phyloP scores from a whole-genome alignment of 1,140 invertebrate genomes.

The Danaus melanippus region DNA sequence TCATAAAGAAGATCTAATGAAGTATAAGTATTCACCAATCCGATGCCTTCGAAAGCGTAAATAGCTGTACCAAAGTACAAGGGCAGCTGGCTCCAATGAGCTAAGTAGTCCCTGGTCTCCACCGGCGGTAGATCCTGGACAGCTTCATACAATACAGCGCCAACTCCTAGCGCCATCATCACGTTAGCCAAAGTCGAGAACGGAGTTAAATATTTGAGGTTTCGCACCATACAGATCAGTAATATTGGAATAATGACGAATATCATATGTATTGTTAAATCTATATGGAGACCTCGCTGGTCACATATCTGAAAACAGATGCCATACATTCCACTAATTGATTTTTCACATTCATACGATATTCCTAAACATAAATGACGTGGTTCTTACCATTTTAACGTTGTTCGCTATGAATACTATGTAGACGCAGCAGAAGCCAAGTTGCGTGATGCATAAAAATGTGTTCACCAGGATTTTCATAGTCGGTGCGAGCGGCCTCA shows the following conservation, averaged over 20 bases:
- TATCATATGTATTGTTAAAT: conserved; percentile 80
- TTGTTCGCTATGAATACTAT: conserved; percentile 89
- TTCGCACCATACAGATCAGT: conserved; percentile 81
- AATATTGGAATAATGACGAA: conserved; percentile 81
- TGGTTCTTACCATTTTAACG: conserved; percentile 73
- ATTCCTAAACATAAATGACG: neutral
- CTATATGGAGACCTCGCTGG: conserved; percentile 73
- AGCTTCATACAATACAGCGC: conserved; percentile 81
- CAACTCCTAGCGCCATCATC: conserved; percentile 77
- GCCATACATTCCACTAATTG: too few relatives aligned
- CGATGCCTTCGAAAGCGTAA: conserved; percentile 87
- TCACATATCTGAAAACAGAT: conserved; percentile 74
- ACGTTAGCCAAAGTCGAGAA: conserved; percentile 82
- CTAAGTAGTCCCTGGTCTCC: conserved; percentile 69
- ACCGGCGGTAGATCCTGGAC: conserved; percentile 77
- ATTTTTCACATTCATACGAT: too few relatives aligned
- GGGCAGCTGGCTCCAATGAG: conserved; percentile 74
- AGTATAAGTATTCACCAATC: conserved; percentile 73
- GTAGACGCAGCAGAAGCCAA: conserved; percentile 93
- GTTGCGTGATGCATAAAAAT: conserved; percentile 86
- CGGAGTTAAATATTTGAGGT: conserved; percentile 82
- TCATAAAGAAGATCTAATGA: conserved; percentile 1
- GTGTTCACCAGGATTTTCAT: conserved; percentile 80
- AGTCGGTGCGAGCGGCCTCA: conserved; percentile 73
- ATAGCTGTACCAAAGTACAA: conserved; percentile 85